phyloP scores from a whole-genome alignment of 2,888 invertebrate species.

The Thera britannica region DNA sequence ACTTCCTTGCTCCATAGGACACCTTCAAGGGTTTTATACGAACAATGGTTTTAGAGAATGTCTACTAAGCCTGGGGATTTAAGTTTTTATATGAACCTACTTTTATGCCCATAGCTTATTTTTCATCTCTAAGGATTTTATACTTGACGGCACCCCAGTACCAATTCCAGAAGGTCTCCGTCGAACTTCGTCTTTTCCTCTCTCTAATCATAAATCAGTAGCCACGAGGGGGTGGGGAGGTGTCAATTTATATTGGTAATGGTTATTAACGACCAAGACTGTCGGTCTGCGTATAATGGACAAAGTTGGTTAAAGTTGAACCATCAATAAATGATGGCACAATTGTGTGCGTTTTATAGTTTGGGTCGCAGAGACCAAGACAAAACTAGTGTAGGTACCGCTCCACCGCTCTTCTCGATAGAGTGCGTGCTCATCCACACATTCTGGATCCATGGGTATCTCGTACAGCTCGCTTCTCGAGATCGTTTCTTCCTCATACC shows the following conservation, averaged over 20 bases:
- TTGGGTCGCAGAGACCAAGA: slow-evolving; percentile 21
- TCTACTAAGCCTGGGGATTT: no score
- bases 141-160: slow-evolving; percentile 46
- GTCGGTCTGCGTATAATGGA: slow-evolving; percentile 67
- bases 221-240: slow-evolving; percentile 34
- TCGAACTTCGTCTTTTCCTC: slow-evolving; percentile 28
- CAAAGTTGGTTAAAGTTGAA: slow-evolving; percentile 67
- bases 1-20: no score
- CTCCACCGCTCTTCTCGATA: no score
- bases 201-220: slow-evolving; percentile 40
- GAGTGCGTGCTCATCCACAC: no score
- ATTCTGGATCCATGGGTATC: no score
- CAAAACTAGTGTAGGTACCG: slow-evolving; percentile 1
- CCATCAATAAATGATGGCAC: slow-evolving; percentile 75
- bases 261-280: slow-evolving; percentile 67
- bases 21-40: no score
- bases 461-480: no score
- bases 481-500: no score
- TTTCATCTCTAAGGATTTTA: slow-evolving; percentile 35
- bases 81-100: no score
- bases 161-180: slow-evolving; percentile 52
- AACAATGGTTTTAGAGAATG: no score
- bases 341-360: slow-evolving; percentile 50
- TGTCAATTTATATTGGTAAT: slow-evolving; percentile 57
- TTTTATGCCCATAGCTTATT: slow-evolving; percentile 7